Evolutionary conservation across 2,888 invertebrate species (phyloP).

Genomic region (Drosophila birchii): DNA sequence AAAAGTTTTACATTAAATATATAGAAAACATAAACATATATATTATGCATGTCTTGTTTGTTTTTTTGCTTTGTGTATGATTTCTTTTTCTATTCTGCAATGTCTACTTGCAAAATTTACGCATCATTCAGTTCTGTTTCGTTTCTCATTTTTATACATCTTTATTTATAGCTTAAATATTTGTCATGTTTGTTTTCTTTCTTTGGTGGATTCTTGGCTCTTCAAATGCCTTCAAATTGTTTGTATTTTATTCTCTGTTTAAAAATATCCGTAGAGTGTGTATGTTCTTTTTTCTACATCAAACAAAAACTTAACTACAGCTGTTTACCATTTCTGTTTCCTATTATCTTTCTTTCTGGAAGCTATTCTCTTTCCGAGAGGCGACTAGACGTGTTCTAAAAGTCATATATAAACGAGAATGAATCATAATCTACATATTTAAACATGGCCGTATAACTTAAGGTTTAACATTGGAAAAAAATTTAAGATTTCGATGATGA

Average conservation of each 20-base stretch:
- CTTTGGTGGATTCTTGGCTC: conserved; percentile 50
- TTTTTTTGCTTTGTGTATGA: conserved; percentile 29
- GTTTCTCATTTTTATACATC: conserved; percentile 47
- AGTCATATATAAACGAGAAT: conserved; percentile 19
- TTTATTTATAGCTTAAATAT: conserved; percentile 63
- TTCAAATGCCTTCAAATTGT: conserved; percentile 32
- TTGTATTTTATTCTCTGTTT: conserved; percentile 40
- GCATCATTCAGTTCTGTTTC: conserved; percentile 64
- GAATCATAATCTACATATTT: conserved; percentile 3
- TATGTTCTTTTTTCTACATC: conserved; percentile 31
- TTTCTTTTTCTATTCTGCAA: conserved; percentile 27
- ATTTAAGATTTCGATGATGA: conserved; percentile 6
- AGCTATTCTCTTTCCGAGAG: conserved; percentile 32
- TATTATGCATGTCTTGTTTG: conserved; percentile 53
- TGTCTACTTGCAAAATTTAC: conserved; percentile 40
- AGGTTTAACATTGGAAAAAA: conserved; percentile 9
- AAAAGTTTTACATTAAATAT: conserved; percentile 57
- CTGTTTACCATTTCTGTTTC: conserved; percentile 35
- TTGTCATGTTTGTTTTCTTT: conserved; percentile 50
- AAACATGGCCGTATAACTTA: conserved; percentile 15
- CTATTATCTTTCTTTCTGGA: conserved; percentile 27
- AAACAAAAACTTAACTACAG: conserved; percentile 64
- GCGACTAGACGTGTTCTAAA: conserved; percentile 54
- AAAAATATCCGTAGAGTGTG: conserved; percentile 55
- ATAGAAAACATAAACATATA: conserved; percentile 59